Conservation (phyloP, 2,797 vertebrate species). For the Anniella stebbinsi region DNA sequence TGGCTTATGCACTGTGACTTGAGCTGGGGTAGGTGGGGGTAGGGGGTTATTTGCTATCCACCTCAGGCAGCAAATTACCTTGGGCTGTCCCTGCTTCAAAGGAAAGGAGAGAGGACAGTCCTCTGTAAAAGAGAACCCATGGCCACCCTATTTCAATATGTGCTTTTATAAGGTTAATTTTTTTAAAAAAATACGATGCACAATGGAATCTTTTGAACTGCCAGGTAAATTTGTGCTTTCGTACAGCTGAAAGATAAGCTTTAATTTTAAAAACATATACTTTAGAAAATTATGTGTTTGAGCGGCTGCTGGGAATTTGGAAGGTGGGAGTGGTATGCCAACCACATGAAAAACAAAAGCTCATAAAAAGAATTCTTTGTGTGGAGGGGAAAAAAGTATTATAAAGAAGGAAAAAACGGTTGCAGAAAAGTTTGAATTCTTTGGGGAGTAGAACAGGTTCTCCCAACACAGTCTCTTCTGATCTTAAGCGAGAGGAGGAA, state of each 20-base stretch:
- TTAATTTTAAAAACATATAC: conserved; percentile 63
- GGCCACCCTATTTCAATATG: neutral
- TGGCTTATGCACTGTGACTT: too few species aligned
- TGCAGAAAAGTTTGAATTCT: conserved; percentile 53
- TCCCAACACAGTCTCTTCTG: neutral
- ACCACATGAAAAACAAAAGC: conserved; percentile 64
- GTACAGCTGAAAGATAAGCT: conserved; percentile 63
- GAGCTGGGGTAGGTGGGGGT: too few species aligned
- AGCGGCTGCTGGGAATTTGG: conserved; percentile 50
- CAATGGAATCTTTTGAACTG: conserved; percentile 42
- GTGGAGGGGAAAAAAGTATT: conserved; percentile 57
- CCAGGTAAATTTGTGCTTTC: conserved; percentile 54
- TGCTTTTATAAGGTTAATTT: conserved; percentile 42
- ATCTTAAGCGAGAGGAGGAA: neutral
- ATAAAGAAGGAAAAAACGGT: conserved; percentile 50
- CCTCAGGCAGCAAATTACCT: too few species aligned
- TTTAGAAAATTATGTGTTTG: conserved; percentile 72
- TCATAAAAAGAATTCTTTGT: conserved; percentile 63
- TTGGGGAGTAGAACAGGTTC: neutral
- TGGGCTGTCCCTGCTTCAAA: too few species aligned
- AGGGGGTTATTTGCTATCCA: too few species aligned
- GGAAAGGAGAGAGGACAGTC: too few species aligned
- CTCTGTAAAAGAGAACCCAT: too few species aligned
- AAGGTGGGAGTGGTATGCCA: conserved; percentile 66
- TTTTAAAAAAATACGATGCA: neutral